Evolutionary conservation across 2,888 invertebrate species (phyloP).

Genomic region (Ephialtes manifestator): DNA sequence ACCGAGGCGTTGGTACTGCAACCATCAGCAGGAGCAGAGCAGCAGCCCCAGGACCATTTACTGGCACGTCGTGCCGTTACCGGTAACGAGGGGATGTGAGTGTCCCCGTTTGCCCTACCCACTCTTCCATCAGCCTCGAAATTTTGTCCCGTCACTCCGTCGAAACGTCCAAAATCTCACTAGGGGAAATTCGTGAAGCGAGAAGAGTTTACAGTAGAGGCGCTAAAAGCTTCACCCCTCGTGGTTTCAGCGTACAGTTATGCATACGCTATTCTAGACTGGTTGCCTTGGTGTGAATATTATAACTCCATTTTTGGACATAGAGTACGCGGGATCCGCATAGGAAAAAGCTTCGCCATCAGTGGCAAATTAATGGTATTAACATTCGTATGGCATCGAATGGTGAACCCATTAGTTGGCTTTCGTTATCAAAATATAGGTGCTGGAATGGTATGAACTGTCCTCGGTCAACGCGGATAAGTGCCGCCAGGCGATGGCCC

Average conservation of each 20-base stretch:
- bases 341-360: not conserved
- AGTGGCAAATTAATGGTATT: not conserved
- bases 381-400: not conserved
- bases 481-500: too few relatives aligned
- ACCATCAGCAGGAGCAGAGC: constrained; percentile 56
- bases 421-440: not conserved
- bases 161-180: constrained; percentile 36
- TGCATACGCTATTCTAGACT: constrained; percentile 7
- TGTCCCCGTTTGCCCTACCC: constrained; percentile 28
- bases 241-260: not conserved
- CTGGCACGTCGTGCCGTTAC: constrained; percentile 69
- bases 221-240: not conserved
- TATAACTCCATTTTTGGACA: not conserved
- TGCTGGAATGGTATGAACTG: too few relatives aligned
- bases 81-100: constrained; percentile 66
- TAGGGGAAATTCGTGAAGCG: constrained; percentile 34
- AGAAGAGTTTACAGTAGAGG: constrained; percentile 1
- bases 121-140: constrained; percentile 39
- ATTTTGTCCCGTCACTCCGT: constrained; percentile 46
- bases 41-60: constrained; percentile 67
- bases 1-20: constrained; percentile 48
- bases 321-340: not conserved
- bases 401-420: not conserved
- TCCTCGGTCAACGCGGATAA: too few relatives aligned
- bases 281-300: not conserved